A percentile compares a stretch with the other conserved stretches of the same genome.
phyloP scores from a whole-genome alignment of 92 coral and sea anemone species.

The Epizoanthus scotinus region DNA sequence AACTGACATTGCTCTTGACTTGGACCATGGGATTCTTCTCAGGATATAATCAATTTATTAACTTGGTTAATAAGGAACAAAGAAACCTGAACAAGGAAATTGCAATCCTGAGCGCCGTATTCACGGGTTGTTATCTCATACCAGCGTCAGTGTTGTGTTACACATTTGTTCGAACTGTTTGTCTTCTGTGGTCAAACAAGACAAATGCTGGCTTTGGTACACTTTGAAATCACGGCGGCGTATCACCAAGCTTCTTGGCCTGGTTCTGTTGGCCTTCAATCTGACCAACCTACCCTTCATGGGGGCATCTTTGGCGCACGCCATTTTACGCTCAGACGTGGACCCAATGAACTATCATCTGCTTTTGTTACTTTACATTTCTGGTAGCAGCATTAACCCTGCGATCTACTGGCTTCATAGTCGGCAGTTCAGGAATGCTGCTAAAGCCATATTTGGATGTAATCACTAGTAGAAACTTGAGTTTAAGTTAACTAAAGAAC shows the following conservation, averaged over 20 bases:
- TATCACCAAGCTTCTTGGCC: too few species aligned
- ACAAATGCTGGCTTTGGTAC: conserved; percentile 19
- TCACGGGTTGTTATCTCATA: conserved; percentile 25
- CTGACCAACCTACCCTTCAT: conserved; percentile 37
- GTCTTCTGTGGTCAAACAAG: conserved; percentile 42
- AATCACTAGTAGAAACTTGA: too few species aligned
- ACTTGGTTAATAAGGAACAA: neutral
- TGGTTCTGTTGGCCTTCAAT: conserved; percentile 43
- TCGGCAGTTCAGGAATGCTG: conserved; percentile 31
- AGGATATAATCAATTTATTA: too few species aligned
- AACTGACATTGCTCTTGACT: conserved; percentile 28
- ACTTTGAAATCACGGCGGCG: conserved; percentile 30
- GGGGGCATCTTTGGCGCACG: conserved; percentile 27
- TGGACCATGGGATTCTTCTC: conserved; percentile 44
- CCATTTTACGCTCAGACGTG: neutral
- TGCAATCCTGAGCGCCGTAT: conserved; percentile 3
- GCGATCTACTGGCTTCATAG: too few species aligned
- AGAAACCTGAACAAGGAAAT: neutral
- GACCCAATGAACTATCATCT: neutral
- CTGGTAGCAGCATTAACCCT: conserved; percentile 43
- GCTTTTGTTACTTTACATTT: neutral
- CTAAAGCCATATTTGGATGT: neutral
- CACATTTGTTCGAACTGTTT: conserved; percentile 28
- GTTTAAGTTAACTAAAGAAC: too few species aligned
- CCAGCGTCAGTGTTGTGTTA: conserved; percentile 34